A percentile compares a stretch with the other conserved stretches of the same genome.
phyloP scores from a whole-genome alignment of 2,797 vertebrate species.

The Sebastes hopkinsi region DNA sequence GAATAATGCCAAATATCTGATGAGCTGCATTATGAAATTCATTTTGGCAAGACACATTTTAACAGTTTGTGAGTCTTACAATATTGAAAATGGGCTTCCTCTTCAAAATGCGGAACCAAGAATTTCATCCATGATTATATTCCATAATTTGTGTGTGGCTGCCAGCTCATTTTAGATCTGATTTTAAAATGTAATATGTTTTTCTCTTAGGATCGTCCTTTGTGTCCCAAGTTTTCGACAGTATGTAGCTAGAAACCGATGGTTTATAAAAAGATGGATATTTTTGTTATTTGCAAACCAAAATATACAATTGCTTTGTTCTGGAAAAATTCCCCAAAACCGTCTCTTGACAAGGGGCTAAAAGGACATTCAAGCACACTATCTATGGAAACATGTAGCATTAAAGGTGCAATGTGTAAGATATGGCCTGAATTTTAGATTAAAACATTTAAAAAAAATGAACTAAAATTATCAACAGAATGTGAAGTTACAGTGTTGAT shows the following conservation, averaged over 20 bases:
- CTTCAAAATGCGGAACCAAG: neutral
- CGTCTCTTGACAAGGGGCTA: neutral
- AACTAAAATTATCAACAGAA: neutral
- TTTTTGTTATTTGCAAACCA: neutral
- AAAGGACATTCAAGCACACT: neutral
- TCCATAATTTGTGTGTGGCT: neutral
- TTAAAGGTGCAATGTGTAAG: neutral
- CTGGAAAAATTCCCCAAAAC: neutral
- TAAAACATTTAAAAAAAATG: neutral
- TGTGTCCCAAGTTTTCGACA: neutral
- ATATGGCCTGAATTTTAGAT: neutral
- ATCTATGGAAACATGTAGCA: neutral
- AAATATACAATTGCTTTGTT: neutral
- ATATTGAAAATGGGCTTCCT: neutral
- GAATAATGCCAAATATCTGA: neutral
- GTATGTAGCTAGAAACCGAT: neutral
- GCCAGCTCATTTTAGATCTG: neutral
- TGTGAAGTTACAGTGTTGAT: neutral
- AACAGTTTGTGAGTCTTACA: neutral
- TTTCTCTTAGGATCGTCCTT: neutral
- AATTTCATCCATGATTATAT: neutral
- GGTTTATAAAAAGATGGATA: neutral
- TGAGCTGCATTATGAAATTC: neutral
- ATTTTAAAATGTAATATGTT: neutral
- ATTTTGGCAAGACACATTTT: slow-evolving; percentile 3